phyloP scores from a whole-genome alignment of 2,113 vertebrate species.

The Silurus glanis region DNA sequence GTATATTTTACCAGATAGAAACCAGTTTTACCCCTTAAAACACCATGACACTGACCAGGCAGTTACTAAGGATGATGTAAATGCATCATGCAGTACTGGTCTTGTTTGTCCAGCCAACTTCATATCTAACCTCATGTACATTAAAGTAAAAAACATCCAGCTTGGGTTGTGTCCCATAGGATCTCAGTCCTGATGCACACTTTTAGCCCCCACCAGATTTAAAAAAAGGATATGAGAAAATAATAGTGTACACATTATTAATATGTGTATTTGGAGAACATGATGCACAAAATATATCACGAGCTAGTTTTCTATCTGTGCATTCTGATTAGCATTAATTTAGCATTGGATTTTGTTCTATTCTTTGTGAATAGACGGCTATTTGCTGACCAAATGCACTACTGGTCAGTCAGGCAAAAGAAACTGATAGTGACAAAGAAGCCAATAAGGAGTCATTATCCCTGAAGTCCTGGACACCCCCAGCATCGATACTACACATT shows the following conservation, averaged over 20 bases:
- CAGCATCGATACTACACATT: constrained; percentile 34
- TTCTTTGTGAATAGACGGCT: not conserved
- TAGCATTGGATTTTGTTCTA: not conserved
- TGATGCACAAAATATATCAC: not conserved
- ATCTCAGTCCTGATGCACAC: not conserved
- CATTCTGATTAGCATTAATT: not conserved
- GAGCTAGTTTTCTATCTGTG: not conserved
- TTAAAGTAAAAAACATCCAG: not conserved
- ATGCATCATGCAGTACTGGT: not conserved
- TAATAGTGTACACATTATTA: not conserved
- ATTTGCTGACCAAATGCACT: not conserved
- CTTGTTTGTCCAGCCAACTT: not conserved
- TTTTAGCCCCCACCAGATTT: not conserved
- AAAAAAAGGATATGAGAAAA: not conserved
- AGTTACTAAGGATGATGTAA: not conserved
- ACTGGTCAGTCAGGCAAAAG: constrained; percentile 33
- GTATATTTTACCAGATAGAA: too few species aligned
- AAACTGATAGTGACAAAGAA: constrained; percentile 44
- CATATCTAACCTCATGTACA: not conserved
- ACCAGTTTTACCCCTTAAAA: not conserved
- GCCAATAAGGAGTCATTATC: constrained; percentile 43
- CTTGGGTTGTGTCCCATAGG: not conserved
- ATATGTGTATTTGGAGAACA: not conserved
- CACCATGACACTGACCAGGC: not conserved
- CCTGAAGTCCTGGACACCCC: constrained; percentile 19